Evolutionary conservation across 2,797 vertebrate species (phyloP), one percentile per base, ranked within the genome.

Genomic region (Onychomys arenicola): DNA sequence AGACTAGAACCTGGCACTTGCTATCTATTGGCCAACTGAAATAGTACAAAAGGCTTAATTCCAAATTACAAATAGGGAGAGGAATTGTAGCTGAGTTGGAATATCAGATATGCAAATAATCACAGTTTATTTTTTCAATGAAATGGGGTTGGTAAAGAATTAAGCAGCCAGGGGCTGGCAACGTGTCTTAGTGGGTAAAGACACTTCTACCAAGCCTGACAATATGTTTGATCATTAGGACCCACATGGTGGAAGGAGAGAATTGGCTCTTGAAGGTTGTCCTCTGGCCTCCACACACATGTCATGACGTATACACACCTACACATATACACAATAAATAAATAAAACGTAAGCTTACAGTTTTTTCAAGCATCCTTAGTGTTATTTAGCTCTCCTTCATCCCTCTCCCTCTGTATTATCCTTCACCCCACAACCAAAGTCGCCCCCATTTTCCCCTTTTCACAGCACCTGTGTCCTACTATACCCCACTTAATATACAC

Each of bases 21-120:
- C 21, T n/a, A n/a, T 34, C 61, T 14, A 86, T 86, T 69, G 11
- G 46, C 86, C 63, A 69, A 25, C 7, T 49, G 12, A 67, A 63
- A 63, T 63, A 84, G 19, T 49, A 49, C 61, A 67, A n/a, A 85
- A n/a, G 19, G 49, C 52, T 52, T 71, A 78, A 75, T 57, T 82
- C 37, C 43, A 27, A 67, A 32, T 76, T 75, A 63, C 52, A 95
- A 94, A 73, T 49, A 86, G 8, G 75, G 84, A 78, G 86, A 91
- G 2, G n/a, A 25, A 65, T 73, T 76, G 11, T 40, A 82, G n/a
- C 49, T 12, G n/a, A 25, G 8, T 83, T 43, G 43, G 27, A 90
- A 88, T 32, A 87, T 81, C 52, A 13, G 63, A 71, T 46, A 52
- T 32, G 6, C 0, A 83, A 27, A 59, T 19, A 77, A 55, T 59